A percentile compares a stretch with the other conserved stretches of the same genome.
Evolutionary conservation across 37 sponge, comb jelly and placozoan species (phyloP).

Genomic region (Hexactinellida sp.): DNA sequence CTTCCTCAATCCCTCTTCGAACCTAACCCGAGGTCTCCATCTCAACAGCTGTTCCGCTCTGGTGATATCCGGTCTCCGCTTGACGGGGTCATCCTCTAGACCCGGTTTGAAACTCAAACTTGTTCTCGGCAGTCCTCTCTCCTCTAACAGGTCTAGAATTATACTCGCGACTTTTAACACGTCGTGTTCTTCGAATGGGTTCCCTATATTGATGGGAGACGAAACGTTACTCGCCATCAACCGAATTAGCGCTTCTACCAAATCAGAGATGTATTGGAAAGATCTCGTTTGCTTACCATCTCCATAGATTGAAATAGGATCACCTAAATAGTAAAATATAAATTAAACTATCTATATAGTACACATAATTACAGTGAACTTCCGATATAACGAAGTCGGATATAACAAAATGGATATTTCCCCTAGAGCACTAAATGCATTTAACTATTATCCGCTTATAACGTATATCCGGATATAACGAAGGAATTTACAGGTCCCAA

Average conservation of each 20-base stretch:
- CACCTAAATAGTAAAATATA: not conserved
- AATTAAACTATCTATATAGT: not conserved
- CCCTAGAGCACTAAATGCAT: no score
- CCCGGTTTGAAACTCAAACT: conserved; percentile 21
- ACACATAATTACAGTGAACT: no score
- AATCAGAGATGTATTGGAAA: conserved; percentile 82
- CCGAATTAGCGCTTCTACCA: conserved; percentile 62
- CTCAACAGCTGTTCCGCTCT: conserved; percentile 36
- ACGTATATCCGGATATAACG: no score
- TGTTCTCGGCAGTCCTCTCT: not conserved
- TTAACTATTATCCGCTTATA: no score
- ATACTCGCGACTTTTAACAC: conserved; percentile 66
- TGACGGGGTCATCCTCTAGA: conserved; percentile 68
- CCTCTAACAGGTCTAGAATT: conserved; percentile 35
- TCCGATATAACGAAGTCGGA: no score
- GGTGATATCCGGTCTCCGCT: conserved; percentile 59
- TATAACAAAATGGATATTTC: no score
- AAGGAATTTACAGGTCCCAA: no score
- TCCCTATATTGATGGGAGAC: conserved; percentile 62
- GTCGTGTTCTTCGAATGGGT: conserved; percentile 49
- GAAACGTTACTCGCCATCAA: conserved; percentile 72
- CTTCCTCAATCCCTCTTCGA: conserved; percentile 39
- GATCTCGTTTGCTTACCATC: conserved; percentile 78
- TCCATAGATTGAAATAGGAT: conserved; percentile 39
- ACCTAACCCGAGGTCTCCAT: conserved; percentile 67